Evolutionary conservation across 2,888 invertebrate genomes (phyloP).

Genomic region (Melieria picta): DNA sequence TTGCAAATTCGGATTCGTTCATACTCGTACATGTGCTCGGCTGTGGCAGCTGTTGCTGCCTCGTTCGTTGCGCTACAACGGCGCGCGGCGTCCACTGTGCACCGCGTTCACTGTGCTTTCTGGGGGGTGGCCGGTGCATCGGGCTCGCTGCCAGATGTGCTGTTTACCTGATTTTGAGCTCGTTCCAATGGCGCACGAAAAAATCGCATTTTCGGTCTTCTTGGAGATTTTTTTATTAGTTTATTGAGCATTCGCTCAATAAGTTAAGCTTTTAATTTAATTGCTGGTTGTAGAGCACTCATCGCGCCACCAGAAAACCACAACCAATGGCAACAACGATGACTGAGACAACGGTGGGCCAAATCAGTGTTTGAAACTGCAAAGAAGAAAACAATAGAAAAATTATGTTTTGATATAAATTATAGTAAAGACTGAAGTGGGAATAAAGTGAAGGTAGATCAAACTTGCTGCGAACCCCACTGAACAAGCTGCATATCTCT

Average conservation of each 20-base stretch:
- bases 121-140: no score
- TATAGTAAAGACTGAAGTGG: background rate
- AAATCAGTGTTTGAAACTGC: conserved; percentile 64
- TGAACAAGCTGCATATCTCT: no score
- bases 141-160: no score
- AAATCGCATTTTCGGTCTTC: background rate
- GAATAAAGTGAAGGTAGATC: background rate
- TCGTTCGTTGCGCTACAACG: no score
- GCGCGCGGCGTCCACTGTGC: no score
- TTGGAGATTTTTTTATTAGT: background rate
- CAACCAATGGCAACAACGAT: conserved; percentile 66
- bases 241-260: background rate
- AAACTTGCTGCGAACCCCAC: no score
- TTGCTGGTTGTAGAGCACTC: conserved; percentile 48
- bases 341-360: conserved; percentile 66
- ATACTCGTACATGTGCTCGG: no score
- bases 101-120: no score
- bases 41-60: no score
- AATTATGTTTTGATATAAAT: background rate
- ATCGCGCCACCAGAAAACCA: conserved; percentile 66
- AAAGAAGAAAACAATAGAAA: conserved; percentile 39
- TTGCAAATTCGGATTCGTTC: no score
- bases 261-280: background rate
- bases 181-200: no score
- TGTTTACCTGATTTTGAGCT: no score